Evolutionary conservation across 2,113 vertebrate species (phyloP), one percentile per base, ranked within the genome.

Genomic region (Lates calcarifer): DNA sequence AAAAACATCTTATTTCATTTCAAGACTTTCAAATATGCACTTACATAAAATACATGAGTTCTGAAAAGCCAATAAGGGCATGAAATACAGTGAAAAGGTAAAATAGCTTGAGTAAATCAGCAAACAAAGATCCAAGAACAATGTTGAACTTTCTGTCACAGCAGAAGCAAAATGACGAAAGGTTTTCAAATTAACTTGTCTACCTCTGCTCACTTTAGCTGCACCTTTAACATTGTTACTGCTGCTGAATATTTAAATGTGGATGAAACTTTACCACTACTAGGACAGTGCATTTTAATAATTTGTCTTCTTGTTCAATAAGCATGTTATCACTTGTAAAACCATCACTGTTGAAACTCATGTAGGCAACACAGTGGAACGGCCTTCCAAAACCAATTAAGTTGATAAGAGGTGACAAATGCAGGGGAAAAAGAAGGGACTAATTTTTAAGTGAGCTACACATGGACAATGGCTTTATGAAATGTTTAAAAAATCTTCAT

Each of bases 371-470:
- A 17, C 51, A 49, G 61, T 17, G 62, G 56, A 81, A 70, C 62
- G 2, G 43, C 22, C 57, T 58, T 29, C 14, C 18, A 9, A 63
- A 76, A 53, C 61, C 75, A 82, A 82, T 85, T 82, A 82, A 61
- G 56, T 55, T 33, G 28, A 81, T 31, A 67, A 65, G 64, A 60
- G 13, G 37, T 45, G 63, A 74, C 56, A 79, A 35, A 78, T 18
- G 22, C n/a, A n/a, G 18, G 2, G 18, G 5, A 18, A 55, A 43
- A 43, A 29, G 4, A 72, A 65, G 57, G 2, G 18, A 78, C 20
- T 26, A 49, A 5, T 47, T 26, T 47, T 47, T 24, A 56, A 35
- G 10, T 51, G 58, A 77, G 29, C 33, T 22, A 1, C 12, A 56
- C 18, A 78, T 41, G 47, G 57, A 71, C 3, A 39, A 31, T 14